Conservation (phyloP, 2,797 vertebrate genomes). For the Momotus momota region DNA sequence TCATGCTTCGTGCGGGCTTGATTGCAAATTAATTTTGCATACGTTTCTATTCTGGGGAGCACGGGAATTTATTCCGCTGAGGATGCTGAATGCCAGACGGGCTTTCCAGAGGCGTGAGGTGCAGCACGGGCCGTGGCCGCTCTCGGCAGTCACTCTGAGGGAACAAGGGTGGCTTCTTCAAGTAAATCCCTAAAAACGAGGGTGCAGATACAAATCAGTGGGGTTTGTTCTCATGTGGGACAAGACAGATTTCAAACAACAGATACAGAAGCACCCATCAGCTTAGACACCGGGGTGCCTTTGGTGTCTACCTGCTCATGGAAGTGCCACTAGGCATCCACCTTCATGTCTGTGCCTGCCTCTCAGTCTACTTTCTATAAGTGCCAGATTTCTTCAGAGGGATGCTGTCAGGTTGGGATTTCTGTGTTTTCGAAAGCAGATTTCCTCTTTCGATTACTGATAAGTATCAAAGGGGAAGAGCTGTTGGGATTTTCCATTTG, state of each 20-base stretch:
- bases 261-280: neutral
- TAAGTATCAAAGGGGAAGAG: slow-evolving; percentile 30
- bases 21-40: slow-evolving; percentile 52
- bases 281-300: neutral
- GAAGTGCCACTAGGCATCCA: neutral
- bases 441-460: slow-evolving; percentile 47
- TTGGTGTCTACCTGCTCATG: neutral
- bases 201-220: neutral
- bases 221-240: neutral
- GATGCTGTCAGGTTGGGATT: neutral
- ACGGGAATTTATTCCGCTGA: neutral
- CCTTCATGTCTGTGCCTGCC: neutral
- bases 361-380: neutral
- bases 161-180: neutral
- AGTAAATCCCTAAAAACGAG: neutral
- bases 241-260: neutral
- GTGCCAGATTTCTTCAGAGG: neutral
- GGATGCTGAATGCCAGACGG: neutral
- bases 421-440: slow-evolving; percentile 13
- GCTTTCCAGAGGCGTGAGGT: neutral
- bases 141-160: neutral
- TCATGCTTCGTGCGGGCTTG: neutral
- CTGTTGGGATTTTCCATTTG: slow-evolving; percentile 51
- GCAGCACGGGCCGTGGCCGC: accelerated
- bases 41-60: neutral